Percentiles rank a stretch among this genome's conserved stretches.
These are phyloP conservation scores for Cyrtorhinus lividipennis DNA, from an alignment of 1,140 invertebrate species.

Conservation along the genomic window DNA sequence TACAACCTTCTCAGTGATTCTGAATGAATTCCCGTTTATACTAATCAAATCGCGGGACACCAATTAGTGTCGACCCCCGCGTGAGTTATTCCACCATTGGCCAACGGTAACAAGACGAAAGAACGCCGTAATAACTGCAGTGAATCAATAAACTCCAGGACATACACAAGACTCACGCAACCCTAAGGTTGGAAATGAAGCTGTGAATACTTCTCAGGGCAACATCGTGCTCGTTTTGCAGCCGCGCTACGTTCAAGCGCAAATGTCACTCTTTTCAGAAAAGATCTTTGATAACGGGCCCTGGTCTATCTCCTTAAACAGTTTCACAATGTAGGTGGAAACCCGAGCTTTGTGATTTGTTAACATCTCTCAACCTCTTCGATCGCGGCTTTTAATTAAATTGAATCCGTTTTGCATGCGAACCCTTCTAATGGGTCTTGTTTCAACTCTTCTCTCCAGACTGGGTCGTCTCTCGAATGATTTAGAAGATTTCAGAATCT, in stretches of 20 bases:
- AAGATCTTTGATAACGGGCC: neutral
- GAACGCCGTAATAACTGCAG: too few species aligned
- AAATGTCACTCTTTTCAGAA: slow-evolving; percentile 5
- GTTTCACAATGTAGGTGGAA: neutral
- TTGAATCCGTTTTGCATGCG: neutral
- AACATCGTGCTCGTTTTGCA: neutral
- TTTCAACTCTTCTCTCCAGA: neutral
- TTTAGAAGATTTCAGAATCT: too few species aligned
- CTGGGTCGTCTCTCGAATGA: too few species aligned
- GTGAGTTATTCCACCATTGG: too few species aligned
- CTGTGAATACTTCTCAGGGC: slow-evolving; percentile 4
- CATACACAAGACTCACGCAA: too few species aligned
- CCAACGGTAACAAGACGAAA: too few species aligned
- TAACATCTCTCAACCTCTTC: neutral
- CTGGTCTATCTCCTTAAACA: neutral
- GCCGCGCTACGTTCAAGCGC: slow-evolving; percentile 1
- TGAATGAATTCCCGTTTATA: too few species aligned
- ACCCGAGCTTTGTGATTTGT: slow-evolving; percentile 7
- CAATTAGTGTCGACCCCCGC: too few species aligned
- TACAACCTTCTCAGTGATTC: too few species aligned
- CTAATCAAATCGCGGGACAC: too few species aligned
- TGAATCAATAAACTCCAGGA: too few species aligned
- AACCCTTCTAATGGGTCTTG: neutral
- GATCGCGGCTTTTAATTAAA: neutral
- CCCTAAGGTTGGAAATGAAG: neutral